Evolutionary conservation across 2,113 vertebrate genomes (phyloP), one percentile per base, ranked within the genome.

Genomic region (Percopsis transmontana): DNA sequence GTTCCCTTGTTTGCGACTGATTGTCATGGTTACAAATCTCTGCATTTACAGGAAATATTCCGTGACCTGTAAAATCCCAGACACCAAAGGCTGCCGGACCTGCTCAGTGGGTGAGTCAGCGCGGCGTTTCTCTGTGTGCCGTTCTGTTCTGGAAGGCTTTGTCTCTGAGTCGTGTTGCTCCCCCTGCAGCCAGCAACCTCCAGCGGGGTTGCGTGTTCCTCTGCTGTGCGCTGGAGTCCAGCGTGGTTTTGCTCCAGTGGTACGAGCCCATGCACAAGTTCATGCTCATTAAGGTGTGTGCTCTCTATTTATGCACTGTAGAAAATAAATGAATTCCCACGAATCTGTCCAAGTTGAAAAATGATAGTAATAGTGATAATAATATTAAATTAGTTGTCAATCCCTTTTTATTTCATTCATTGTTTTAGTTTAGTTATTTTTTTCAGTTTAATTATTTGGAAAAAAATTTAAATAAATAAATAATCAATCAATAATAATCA

Each of bases 221-320:
- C 74, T 95, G 95, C 47, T 94, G 94, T 1, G 95, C 95, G 0
- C 73, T 96, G 87, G 95, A 96, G 83, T 87, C 92, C n/a, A 93
- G 94, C 0, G 94, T 97, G 44, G 85, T 96, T 53, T 90, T 97
- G 70, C 83, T 97, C 70, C 95, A 97, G 90, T 97, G 96, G 96
- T 97, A 97, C 39, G 93, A 95, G 66, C 96, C 95, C 79, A 94
- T 96, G 93, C 92, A 94, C 85, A 97, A 96, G 83, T 97, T 97
- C 81, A 93, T 97, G 92, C 93, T 97, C 19, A 93, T 96, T 53
- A 96, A 95, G 95, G 96, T 96, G 81, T 20, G 78, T 75, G 57
- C 15, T 1, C 14, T 15, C 14, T 8, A n/a, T n/a, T 7, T 48
- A 14, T 12, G 3, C 44, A 16, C 3, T 8, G 44, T 45, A n/a